Percentiles rank a stretch among this genome's conserved stretches.
Evolutionary conservation across 2,888 invertebrate genomes (phyloP).

Genomic region (Zygaena filipendulae): DNA sequence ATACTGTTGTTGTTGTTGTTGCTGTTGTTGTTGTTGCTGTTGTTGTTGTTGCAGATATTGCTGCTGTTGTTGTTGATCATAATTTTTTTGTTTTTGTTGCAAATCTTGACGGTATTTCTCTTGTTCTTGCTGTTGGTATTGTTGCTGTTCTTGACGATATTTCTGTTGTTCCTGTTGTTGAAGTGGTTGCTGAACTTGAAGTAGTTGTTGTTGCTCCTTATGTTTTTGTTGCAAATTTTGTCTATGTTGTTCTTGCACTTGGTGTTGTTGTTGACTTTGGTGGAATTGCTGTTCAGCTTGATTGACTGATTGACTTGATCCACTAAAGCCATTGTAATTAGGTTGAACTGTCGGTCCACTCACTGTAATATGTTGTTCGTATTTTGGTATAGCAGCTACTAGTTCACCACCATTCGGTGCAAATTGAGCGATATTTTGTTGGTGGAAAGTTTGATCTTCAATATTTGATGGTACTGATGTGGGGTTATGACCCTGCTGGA

Average conservation of each 20-base stretch:
- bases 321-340: slow-evolving; percentile 33
- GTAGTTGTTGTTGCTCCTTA: slow-evolving; percentile 11
- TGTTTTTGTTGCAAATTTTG: slow-evolving; percentile 9
- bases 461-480: slow-evolving; percentile 24
- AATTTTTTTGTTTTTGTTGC: slow-evolving; percentile 19
- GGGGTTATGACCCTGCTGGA: neutral
- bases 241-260: slow-evolving; percentile 12
- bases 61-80: slow-evolving; percentile 20
- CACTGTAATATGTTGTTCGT: slow-evolving; percentile 81
- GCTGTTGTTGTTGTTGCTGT: slow-evolving; percentile 22
- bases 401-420: slow-evolving; percentile 77
- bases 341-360: slow-evolving; percentile 38
- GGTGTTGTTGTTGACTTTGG: slow-evolving; percentile 14
- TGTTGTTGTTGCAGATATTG: slow-evolving; percentile 23
- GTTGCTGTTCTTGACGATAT: slow-evolving; percentile 18
- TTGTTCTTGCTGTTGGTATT: slow-evolving; percentile 20
- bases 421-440: slow-evolving; percentile 56
- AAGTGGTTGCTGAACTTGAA: slow-evolving; percentile 18
- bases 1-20: slow-evolving; percentile 26
- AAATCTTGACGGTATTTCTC: no score
- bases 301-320: slow-evolving; percentile 25
- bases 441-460: slow-evolving; percentile 39
- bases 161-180: slow-evolving; percentile 20
- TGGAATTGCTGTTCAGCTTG: slow-evolving; percentile 12
- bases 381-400: slow-evolving; percentile 80